Evolutionary conservation across 2,797 vertebrate genomes (phyloP).

Genomic region (Nannoperca australis): DNA sequence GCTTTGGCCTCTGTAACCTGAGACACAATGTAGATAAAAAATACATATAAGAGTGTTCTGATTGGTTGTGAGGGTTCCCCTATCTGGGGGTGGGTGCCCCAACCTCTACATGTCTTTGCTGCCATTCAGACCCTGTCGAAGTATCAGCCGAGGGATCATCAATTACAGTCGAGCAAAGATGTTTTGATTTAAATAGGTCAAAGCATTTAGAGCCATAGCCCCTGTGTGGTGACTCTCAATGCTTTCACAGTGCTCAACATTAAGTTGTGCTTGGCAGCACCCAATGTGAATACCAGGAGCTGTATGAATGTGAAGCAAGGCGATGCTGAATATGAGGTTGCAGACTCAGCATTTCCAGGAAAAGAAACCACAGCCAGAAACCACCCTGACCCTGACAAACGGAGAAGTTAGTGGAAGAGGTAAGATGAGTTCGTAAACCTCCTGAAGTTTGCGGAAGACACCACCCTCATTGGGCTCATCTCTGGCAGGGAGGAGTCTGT

Average conservation of each 20-base stretch:
- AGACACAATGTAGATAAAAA: conserved; percentile 11
- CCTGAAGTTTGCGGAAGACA: too few relatives aligned
- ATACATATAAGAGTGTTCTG: background rate
- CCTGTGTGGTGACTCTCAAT: conserved; percentile 27
- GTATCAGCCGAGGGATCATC: conserved; percentile 52
- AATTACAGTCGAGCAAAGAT: conserved; percentile 68
- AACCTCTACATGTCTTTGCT: conserved; percentile 65
- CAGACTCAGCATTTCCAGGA: conserved; percentile 46
- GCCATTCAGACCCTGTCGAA: conserved; percentile 61
- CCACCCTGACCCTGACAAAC: conserved; percentile 36
- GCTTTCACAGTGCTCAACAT: conserved; percentile 28
- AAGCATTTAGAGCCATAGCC: conserved; percentile 41
- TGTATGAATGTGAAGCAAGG: conserved; percentile 45
- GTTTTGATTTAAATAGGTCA: conserved; percentile 52
- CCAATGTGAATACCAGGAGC: conserved; percentile 38
- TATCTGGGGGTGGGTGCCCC: conserved; percentile 63
- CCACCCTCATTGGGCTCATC: too few relatives aligned
- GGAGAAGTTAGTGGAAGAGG: conserved; percentile 18
- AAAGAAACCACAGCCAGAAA: background rate
- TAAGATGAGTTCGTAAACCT: background rate
- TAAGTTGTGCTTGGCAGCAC: conserved; percentile 52
- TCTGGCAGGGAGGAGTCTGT: too few relatives aligned
- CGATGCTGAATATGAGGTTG: conserved; percentile 32
- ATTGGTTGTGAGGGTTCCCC: conserved; percentile 10
- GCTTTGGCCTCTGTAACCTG: background rate